Base-by-base conservation (phyloP, 1,140 invertebrate species). In the Neocloeon triangulifer region DNA sequence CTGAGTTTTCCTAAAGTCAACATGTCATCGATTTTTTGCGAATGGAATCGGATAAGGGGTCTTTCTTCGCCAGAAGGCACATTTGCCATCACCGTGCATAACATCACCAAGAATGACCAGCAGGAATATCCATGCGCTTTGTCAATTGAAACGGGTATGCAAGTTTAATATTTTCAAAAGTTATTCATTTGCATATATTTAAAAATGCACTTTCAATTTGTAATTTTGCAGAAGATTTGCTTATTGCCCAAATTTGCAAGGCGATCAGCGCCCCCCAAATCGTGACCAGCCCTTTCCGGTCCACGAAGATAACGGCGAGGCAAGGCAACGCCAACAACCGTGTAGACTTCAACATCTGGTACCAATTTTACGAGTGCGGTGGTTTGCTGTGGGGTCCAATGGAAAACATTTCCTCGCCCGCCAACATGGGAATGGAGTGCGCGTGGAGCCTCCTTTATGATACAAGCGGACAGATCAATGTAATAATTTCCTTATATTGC, bases 401-500 rank as follows among this genome's bases (percentile, higher is more conserved):
- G 44, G 43, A 50, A 28, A 35, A 41, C n/a, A 43, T 51, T 7
- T 38, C 43, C 8, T 44, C 44, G 29, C 49, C 52, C 1, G 42
- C 43, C 25, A 33, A 40, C 1, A 5, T 35, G 5, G 47, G 54
- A 42, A 49, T 54, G 0, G 64, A 69, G 40, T 81, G 76, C 49
- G 63, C 57, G 2, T 80, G 74, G 75, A 38, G 63, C n/a, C n/a
- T n/a, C n/a, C n/a, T 21, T 40, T 66, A 2, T 40, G 50, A 23
- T 56, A 56, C 25, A 47, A 56, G 1, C 12, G 60, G 58, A 13
- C 55, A 62, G 14, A 60, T 59, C 37, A 52, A n/a, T n/a, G n/a
- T n/a, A n/a, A n/a, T n/a, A n/a, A n/a, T n/a, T n/a, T n/a, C n/a
- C n/a, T n/a, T n/a, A n/a, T n/a, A n/a, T n/a, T n/a, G n/a, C n/a